A percentile compares a stretch with the other conserved stretches of the same genome.
These are phyloP conservation scores for Pongo pygmaeus DNA, from an alignment of 2,113 vertebrate genomes.

Conservation along the genomic window DNA sequence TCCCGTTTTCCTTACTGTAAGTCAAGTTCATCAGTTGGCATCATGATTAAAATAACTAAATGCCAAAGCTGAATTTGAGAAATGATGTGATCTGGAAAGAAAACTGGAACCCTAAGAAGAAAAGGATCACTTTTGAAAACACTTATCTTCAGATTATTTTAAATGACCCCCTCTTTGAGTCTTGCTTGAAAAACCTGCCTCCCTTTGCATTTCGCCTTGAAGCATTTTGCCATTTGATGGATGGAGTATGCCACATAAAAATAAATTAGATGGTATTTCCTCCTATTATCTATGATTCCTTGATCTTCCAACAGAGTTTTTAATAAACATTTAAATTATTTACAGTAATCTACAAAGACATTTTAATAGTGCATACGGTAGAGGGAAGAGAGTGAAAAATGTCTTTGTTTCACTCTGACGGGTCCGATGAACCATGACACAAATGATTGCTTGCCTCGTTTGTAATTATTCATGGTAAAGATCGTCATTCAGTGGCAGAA, in stretches of 20 bases:
- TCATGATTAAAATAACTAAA: background rate
- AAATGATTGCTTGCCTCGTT: conserved; percentile 66
- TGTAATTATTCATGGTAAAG: conserved; percentile 69
- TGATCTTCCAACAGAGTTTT: conserved; percentile 69
- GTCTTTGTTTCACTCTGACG: conserved; percentile 68
- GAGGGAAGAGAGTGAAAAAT: conserved; percentile 63
- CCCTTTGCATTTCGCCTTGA: background rate
- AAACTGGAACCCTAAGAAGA: background rate
- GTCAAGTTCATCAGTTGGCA: background rate
- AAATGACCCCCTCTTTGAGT: background rate
- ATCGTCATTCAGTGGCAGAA: conserved; percentile 59
- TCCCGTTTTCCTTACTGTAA: background rate
- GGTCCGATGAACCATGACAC: conserved; percentile 59
- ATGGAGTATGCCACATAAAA: conserved; percentile 59
- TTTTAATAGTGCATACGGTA: conserved; percentile 65
- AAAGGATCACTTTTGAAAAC: background rate
- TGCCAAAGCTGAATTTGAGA: background rate
- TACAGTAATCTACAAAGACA: conserved; percentile 62
- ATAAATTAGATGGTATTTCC: conserved; percentile 55
- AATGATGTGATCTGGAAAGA: background rate
- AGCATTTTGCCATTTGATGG: conserved; percentile 32
- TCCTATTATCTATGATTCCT: conserved; percentile 65
- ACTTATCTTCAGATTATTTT: background rate
- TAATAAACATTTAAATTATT: conserved; percentile 79
- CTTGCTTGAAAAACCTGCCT: background rate